A percentile compares a stretch with the other conserved stretches of the same genome.
Evolutionary conservation across 2,797 vertebrate genomes (phyloP).

Genomic region (Hoplostethus atlanticus): DNA sequence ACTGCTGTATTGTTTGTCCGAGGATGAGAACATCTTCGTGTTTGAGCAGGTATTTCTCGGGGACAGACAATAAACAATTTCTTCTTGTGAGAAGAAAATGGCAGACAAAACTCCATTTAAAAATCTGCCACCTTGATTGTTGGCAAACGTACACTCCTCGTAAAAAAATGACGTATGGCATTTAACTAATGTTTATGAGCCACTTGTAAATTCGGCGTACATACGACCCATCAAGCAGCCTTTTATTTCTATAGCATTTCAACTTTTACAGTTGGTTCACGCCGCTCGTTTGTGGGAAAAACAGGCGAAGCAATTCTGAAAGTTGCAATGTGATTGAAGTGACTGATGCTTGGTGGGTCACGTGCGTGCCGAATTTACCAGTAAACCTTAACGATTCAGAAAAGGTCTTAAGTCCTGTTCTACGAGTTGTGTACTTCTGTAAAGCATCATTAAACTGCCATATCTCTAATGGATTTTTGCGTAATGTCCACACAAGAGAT

Average conservation of each 20-base stretch:
- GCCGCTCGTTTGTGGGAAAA: not conserved
- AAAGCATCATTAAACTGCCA: not conserved
- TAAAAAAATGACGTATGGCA: not conserved
- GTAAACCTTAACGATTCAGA: not conserved
- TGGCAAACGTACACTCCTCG: not conserved
- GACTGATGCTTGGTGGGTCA: fast-evolving
- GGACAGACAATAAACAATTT: not conserved
- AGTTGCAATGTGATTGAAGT: not conserved
- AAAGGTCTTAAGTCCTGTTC: fast-evolving
- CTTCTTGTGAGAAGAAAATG: too few species aligned
- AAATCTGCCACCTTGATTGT: not conserved
- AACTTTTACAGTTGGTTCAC: not conserved
- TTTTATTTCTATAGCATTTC: not conserved
- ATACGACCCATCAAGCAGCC: not conserved
- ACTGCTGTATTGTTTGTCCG: slow-evolving; percentile 1
- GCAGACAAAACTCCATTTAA: not conserved
- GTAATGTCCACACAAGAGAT: not conserved
- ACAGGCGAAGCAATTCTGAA: not conserved
- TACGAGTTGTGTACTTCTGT: too few species aligned
- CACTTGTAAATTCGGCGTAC: not conserved
- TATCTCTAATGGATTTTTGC: slow-evolving; percentile 10
- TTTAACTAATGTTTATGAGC: not conserved
- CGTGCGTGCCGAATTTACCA: slow-evolving; percentile 9
- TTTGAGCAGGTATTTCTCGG: not conserved
- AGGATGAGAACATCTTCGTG: not conserved